Evolutionary conservation across 2,888 invertebrate species (phyloP).

Genomic region (Noctua fimbriata): DNA sequence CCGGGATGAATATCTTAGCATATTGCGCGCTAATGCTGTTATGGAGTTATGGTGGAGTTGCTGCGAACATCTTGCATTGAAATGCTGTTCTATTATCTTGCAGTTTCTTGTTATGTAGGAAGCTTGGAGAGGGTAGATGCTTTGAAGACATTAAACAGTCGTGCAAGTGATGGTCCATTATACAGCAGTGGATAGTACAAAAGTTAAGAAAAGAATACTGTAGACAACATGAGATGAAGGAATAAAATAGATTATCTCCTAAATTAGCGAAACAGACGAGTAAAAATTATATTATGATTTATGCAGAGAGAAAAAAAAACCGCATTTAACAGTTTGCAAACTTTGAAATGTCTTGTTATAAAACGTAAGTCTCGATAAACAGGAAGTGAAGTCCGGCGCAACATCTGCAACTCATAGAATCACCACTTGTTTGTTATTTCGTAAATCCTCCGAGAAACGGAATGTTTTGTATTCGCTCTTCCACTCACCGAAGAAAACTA

Average conservation of each 20-base stretch:
- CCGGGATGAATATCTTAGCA: conserved; percentile 75
- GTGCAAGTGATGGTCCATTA: neutral
- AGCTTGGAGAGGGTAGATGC: neutral
- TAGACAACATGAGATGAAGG: neutral
- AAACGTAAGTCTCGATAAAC: conserved; percentile 35
- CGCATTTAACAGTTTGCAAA: neutral
- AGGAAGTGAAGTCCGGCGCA: conserved; percentile 36
- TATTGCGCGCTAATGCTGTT: conserved; percentile 71
- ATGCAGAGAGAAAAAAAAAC: neutral
- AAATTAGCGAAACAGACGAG: neutral
- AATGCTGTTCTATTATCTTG: conserved; percentile 34
- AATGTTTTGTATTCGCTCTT: conserved; percentile 63
- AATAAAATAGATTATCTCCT: neutral
- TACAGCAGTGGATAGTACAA: too few species aligned
- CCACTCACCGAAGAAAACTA: conserved; percentile 65
- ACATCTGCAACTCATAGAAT: conserved; percentile 45
- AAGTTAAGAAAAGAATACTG: neutral
- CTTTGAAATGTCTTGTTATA: conserved; percentile 12
- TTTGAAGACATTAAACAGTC: neutral
- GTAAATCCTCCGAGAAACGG: conserved; percentile 45
- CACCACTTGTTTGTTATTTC: conserved; percentile 57
- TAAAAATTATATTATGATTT: neutral
- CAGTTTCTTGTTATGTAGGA: conserved; percentile 1
- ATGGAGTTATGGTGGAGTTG: conserved; percentile 62
- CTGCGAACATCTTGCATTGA: conserved; percentile 45